Percentiles rank a stretch among this genome's conserved stretches.
These are phyloP conservation scores for Heliconius erato DNA, from an alignment of 2,888 invertebrate species.

Conservation along the genomic window DNA sequence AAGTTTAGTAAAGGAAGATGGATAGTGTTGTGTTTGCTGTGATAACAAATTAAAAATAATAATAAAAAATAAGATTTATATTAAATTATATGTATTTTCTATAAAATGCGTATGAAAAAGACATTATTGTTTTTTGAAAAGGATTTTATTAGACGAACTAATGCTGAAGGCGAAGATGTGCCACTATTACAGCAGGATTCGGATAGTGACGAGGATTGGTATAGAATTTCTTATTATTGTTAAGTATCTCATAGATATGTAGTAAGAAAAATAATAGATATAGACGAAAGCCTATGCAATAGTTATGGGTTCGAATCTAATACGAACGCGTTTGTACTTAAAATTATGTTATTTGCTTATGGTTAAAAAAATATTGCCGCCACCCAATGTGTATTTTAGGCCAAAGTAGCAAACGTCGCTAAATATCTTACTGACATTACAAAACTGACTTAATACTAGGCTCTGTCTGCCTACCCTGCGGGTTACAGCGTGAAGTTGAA, in stretches of 20 bases:
- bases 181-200: slow-evolving; percentile 65
- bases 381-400: background rate
- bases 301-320: too few species aligned
- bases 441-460: background rate
- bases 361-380: background rate
- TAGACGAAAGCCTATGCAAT: too few species aligned
- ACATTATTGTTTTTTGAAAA: slow-evolving; percentile 69
- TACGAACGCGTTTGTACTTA: background rate
- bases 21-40: background rate
- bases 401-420: background rate
- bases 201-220: slow-evolving; percentile 64
- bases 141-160: slow-evolving; percentile 56
- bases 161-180: slow-evolving; percentile 59
- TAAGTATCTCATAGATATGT: background rate
- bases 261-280: background rate
- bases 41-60: slow-evolving; percentile 15
- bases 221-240: background rate
- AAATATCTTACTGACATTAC: background rate
- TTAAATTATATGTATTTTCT: background rate
- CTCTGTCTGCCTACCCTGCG: background rate
- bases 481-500: background rate
- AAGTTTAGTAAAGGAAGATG: background rate
- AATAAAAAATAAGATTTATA: background rate
- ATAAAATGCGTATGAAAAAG: slow-evolving; percentile 74
- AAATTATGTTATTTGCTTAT: background rate